Evolutionary conservation across 2,888 invertebrate species (phyloP).

Genomic region (Xestoiulus laeticollis): DNA sequence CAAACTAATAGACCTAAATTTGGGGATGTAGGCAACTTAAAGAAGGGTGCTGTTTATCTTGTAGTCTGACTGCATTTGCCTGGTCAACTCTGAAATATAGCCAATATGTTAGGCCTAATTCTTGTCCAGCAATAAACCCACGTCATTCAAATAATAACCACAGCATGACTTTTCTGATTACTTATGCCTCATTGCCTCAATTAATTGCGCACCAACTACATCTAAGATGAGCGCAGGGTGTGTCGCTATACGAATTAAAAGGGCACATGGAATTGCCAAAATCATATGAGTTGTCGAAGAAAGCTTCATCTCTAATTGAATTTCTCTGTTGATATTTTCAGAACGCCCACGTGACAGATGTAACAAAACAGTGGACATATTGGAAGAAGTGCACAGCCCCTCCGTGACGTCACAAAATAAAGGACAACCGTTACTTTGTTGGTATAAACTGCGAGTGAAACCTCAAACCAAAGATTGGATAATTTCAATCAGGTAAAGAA

Average conservation of each 20-base stretch:
- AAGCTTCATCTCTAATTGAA: neutral
- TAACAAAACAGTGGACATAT: constrained; percentile 93
- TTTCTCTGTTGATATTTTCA: constrained; percentile 39
- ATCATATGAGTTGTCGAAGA: too few species aligned
- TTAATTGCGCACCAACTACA: neutral
- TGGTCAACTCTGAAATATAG: neutral
- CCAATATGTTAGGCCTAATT: neutral
- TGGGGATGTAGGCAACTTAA: too few species aligned
- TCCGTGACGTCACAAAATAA: constrained; percentile 83
- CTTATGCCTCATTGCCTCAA: neutral
- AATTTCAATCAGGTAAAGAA: constrained; percentile 63
- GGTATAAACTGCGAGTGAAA: constrained; percentile 88
- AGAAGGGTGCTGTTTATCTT: too few species aligned
- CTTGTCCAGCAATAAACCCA: neutral
- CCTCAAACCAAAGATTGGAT: constrained; percentile 92
- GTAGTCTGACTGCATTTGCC: neutral
- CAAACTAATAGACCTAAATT: too few species aligned
- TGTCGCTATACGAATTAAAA: too few species aligned
- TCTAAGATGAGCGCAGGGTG: neutral
- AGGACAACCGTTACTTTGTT: constrained; percentile 86
- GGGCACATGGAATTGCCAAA: too few species aligned
- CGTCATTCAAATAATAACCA: neutral
- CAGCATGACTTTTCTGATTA: neutral
- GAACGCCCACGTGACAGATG: constrained; percentile 84
- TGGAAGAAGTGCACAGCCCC: constrained; percentile 89